phyloP scores from a whole-genome alignment of 2,797 vertebrate genomes.

The Tangara arthus region DNA sequence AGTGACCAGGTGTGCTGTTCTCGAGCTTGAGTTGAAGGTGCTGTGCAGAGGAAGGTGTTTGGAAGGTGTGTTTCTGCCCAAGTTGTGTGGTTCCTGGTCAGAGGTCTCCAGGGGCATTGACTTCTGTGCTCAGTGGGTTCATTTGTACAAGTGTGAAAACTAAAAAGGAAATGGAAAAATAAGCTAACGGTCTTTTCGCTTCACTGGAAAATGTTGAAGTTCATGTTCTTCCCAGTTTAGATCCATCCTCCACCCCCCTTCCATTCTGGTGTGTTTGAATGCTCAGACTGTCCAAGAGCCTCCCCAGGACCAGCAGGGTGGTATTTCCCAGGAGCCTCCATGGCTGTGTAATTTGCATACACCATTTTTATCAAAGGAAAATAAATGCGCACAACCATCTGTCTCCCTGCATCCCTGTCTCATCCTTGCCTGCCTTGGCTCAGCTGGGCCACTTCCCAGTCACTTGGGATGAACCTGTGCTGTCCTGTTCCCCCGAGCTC shows the following conservation, averaged over 20 bases:
- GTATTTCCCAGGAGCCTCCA: neutral
- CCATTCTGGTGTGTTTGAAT: conserved; percentile 13
- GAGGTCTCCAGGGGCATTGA: neutral
- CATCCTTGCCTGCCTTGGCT: conserved; percentile 3
- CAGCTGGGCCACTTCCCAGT: neutral
- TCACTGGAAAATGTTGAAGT: neutral
- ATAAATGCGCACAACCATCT: conserved; percentile 62
- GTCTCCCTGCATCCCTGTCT: conserved; percentile 29
- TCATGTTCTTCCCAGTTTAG: neutral
- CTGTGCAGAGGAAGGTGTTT: neutral
- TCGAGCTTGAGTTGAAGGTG: neutral
- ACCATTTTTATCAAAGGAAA: conserved; percentile 55
- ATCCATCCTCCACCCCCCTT: neutral
- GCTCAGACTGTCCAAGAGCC: neutral
- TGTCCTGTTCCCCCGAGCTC: neutral
- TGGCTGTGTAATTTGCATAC: conserved; percentile 38
- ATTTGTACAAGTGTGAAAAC: neutral
- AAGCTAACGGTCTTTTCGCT: neutral
- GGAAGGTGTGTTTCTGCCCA: neutral
- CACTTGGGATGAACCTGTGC: neutral
- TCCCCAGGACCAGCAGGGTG: conserved; percentile 38
- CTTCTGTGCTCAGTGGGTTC: neutral
- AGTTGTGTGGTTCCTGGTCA: neutral
- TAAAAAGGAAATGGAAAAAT: neutral
- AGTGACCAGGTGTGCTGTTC: neutral